These are phyloP conservation scores for Agrotis segetum DNA, from an alignment of 2,888 invertebrate species.

Conservation along the genomic window DNA sequence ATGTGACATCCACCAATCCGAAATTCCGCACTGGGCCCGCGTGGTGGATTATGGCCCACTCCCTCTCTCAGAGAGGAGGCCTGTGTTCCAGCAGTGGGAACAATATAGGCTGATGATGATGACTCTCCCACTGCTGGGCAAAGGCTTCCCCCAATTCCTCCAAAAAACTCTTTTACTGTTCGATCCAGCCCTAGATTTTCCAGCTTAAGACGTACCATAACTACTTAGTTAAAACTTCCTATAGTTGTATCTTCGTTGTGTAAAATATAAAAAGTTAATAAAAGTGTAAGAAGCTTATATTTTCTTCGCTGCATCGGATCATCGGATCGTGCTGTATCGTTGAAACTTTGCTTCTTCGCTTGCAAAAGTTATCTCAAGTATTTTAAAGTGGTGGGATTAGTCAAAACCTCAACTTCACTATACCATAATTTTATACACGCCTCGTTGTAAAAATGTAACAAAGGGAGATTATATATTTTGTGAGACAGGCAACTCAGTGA, in stretches of 20 bases:
- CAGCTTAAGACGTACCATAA: not conserved
- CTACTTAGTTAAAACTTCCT: not conserved
- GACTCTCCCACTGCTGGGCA: too few species aligned
- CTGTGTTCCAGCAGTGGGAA: too few species aligned
- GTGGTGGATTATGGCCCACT: too few species aligned
- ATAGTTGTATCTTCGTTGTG: not conserved
- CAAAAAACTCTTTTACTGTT: too few species aligned
- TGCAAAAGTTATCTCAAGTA: slow-evolving; percentile 7
- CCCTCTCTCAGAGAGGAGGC: too few species aligned
- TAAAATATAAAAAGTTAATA: slow-evolving; percentile 21
- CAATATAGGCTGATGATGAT: too few species aligned
- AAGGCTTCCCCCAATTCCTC: too few species aligned
- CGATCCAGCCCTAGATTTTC: not conserved
- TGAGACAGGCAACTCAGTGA: too few species aligned
- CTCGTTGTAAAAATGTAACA: too few species aligned
- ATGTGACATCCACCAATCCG: too few species aligned
- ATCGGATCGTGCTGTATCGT: slow-evolving; percentile 10
- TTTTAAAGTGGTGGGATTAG: not conserved
- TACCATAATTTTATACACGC: not conserved
- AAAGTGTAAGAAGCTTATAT: slow-evolving; percentile 30
- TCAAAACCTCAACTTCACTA: not conserved
- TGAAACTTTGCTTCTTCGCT: slow-evolving; percentile 16
- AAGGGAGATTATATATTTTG: too few species aligned
- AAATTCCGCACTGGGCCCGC: too few species aligned
- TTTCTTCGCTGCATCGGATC: slow-evolving; percentile 14